Evolutionary conservation across 1,140 invertebrate species (phyloP).

Genomic region (Drosophila fuyamai): DNA sequence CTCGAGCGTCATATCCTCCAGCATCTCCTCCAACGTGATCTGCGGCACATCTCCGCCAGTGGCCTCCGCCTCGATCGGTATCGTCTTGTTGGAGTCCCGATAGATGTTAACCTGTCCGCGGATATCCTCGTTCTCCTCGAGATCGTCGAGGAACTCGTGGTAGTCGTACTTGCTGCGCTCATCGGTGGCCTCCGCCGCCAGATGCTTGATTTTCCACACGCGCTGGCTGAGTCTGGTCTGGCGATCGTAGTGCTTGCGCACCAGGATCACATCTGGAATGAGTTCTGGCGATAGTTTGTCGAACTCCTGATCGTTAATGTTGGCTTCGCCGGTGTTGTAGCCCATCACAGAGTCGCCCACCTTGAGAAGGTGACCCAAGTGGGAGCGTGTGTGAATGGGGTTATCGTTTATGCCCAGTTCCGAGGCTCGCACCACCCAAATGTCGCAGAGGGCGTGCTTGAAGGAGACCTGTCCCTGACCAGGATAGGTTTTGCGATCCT

Average conservation of each 20-base stretch:
- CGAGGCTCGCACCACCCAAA: constrained; percentile 95
- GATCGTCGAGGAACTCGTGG: constrained; percentile 97
- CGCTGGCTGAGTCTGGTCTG: constrained; percentile 89
- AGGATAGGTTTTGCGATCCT: constrained; percentile 91
- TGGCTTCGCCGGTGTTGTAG: constrained; percentile 95
- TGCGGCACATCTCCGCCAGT: constrained; percentile 89
- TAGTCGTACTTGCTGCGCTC: constrained; percentile 91
- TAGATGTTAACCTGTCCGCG: constrained; percentile 98
- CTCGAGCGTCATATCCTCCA: constrained; percentile 95
- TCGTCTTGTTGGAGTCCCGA: constrained; percentile 90
- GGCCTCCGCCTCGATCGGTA: constrained; percentile 88
- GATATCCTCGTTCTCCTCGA: constrained; percentile 96
- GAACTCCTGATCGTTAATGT: constrained; percentile 95
- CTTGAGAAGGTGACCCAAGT: constrained; percentile 97
- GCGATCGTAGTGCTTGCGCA: constrained; percentile 96
- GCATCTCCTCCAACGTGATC: constrained; percentile 98
- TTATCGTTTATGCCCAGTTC: constrained; percentile 95
- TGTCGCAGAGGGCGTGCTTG: constrained; percentile 96
- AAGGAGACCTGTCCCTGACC: constrained; percentile 94
- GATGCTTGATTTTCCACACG: constrained; percentile 97
- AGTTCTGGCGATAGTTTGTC: constrained; percentile 91
- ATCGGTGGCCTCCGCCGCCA: constrained; percentile 89
- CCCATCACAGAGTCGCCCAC: constrained; percentile 97
- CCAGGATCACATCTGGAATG: constrained; percentile 95
- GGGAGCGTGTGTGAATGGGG: constrained; percentile 94